phyloP scores from a whole-genome alignment of 2,888 invertebrate genomes.

The Cetonia aurata region DNA sequence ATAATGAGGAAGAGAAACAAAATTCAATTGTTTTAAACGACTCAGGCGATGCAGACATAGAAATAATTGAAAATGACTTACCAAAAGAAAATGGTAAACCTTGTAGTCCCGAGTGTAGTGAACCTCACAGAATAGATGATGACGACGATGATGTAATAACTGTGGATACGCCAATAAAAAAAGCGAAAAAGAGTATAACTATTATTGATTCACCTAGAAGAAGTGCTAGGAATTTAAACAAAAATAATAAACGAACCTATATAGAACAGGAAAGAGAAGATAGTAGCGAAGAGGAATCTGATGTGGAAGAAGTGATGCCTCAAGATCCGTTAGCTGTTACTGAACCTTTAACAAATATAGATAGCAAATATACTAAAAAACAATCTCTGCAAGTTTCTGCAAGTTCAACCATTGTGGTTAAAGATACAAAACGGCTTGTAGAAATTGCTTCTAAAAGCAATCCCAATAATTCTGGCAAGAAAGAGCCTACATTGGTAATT shows the following conservation, averaged over 20 bases:
- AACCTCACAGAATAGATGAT: slow-evolving; percentile 63
- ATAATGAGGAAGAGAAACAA: slow-evolving; percentile 68
- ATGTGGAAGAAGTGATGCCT: slow-evolving; percentile 74
- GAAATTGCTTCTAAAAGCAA: slow-evolving; percentile 76
- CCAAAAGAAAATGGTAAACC: slow-evolving; percentile 65
- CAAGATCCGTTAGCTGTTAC: slow-evolving; percentile 71
- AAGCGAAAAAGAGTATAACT: slow-evolving; percentile 59
- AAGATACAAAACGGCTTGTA: slow-evolving; percentile 78
- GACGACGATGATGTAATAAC: slow-evolving; percentile 56
- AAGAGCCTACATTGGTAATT: slow-evolving; percentile 82
- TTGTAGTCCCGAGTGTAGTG: slow-evolving; percentile 53
- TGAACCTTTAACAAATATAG: slow-evolving; percentile 54
- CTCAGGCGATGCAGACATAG: slow-evolving; percentile 62
- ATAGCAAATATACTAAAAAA: slow-evolving; percentile 57
- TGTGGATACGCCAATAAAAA: slow-evolving; percentile 65
- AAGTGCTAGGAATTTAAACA: slow-evolving; percentile 72
- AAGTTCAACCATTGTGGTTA: slow-evolving; percentile 73
- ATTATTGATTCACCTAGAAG: slow-evolving; percentile 66
- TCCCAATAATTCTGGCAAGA: slow-evolving; percentile 69
- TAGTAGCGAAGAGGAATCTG: slow-evolving; percentile 69
- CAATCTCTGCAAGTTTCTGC: slow-evolving; percentile 49
- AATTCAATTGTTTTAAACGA: slow-evolving; percentile 60
- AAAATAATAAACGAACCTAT: slow-evolving; percentile 66
- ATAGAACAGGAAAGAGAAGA: slow-evolving; percentile 63
- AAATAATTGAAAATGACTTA: slow-evolving; percentile 63